Percentiles rank a stretch among this genome's conserved stretches.
Conservation (phyloP, 2,113 vertebrate genomes). For the Gila orcuttii region DNA sequence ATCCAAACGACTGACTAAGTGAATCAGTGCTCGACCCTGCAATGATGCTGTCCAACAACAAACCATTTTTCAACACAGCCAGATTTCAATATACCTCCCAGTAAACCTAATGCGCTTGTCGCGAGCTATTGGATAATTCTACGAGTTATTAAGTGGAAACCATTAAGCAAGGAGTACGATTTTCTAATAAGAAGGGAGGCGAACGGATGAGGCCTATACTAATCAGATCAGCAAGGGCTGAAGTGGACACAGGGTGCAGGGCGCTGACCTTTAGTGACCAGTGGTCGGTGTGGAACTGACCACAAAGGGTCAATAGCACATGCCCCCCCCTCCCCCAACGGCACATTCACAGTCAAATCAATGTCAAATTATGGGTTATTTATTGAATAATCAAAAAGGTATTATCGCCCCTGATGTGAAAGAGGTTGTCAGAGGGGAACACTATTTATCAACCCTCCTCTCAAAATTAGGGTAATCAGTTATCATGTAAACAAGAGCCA, state of each 20-base stretch:
- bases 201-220: conserved; percentile 73
- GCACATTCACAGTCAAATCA: conserved; percentile 80
- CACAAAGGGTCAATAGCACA: conserved; percentile 75
- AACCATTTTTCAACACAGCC: conserved; percentile 76
- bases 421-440: conserved; percentile 64
- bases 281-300: conserved; percentile 76
- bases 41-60: conserved; percentile 74
- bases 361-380: conserved; percentile 88
- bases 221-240: conserved; percentile 71
- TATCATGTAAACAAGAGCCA: conserved; percentile 88
- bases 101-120: conserved; percentile 70
- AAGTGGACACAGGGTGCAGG: conserved; percentile 51
- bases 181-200: conserved; percentile 72
- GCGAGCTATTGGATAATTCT: conserved; percentile 71
- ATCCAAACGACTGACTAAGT: conserved; percentile 52
- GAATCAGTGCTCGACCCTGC: conserved; percentile 72
- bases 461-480: conserved; percentile 91
- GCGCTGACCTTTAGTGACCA: conserved; percentile 71
- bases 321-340: conserved; percentile 49
- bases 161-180: conserved; percentile 66
- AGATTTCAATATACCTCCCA: conserved; percentile 76
- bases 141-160: conserved; percentile 71
- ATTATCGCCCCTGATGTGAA: conserved; percentile 71
- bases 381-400: conserved; percentile 87
- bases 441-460: conserved; percentile 79